Base-by-base conservation (phyloP, 2,113 vertebrate species). In the Coptodon bakossiorum region DNA sequence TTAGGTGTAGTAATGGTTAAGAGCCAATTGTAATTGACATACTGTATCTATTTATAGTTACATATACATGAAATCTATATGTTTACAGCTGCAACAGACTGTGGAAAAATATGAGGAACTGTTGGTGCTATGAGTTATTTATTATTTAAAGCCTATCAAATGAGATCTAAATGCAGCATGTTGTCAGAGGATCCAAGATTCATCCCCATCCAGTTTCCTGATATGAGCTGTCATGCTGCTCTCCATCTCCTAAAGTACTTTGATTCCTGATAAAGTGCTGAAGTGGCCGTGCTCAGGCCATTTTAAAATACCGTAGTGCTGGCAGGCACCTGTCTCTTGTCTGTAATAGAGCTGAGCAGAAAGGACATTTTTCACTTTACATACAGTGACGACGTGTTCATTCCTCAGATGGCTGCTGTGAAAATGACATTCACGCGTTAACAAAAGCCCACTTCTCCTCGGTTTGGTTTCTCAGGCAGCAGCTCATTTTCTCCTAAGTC, bases 401-500 rank as follows among this genome's bases (percentile, higher is more conserved):
- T 89, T 85, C 29, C 83, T 88, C 57, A 31, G 48, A 79, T 63
- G 81, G 82, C 59, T 31, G 24, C 80, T 85, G 54, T 88, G 52
- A 89, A 89, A 92, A 91, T 82, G 80, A 87, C 91, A 92, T 93
- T 90, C 85, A 45, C 7, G 4, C 2, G 2, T 57, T 61, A 81
- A 87, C 86, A 91, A 93, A 92, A 89, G 76, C 50, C 57, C 0
- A 48, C 76, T 84, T 82, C 61, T 89, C 76, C 43, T 83, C 24
- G 4, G 54, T 91, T 88, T 48, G 29, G 84, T 82, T 84, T 84
- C 86, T 84, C 82, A 31, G 81, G 82, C 82, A 22, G 40, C 29
- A 81, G 82, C 82, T 89, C 68, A 91, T 91, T 90, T 88, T 90
- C 83, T 87, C 73, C 45, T 1, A 7, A 86, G 83, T 83, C 88